Base-by-base conservation (phyloP, 1,140 invertebrate species). In the Aricia agestis region DNA sequence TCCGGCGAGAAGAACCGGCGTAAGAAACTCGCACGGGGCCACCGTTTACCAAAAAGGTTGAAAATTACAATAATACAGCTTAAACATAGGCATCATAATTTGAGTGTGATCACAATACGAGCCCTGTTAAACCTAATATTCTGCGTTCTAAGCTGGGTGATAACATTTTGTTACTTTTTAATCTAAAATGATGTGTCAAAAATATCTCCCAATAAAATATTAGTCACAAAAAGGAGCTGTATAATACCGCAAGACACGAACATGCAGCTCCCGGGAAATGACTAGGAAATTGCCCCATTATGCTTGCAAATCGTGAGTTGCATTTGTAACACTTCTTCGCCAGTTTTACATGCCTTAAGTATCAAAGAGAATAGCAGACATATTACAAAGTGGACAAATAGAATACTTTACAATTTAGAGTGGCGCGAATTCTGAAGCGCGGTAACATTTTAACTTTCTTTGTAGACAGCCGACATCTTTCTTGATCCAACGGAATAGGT, bases 231-330 rank as follows among this genome's bases (percentile, higher is more conserved):
- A 76, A 75, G 74, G 61, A 58, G 68, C 72, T 73, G 69, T 70
- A 80, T 75, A 77, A 81, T 76, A 77, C 82, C 84, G 76, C 85
- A 86, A 86, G 85, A 86, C 79, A 82, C 83, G 81, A 83, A 82
- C 81, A 82, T 81, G 83, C 83, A 85, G 82, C 82, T 75, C 78
- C 78, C 75, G 82, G 87, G 84, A 89, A 89, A 87, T 87, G 83
- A 87, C 82, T 80, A 84, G 87, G 84, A 89, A 87, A 89, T 89
- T 87, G 85, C 87, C 81, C 86, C 85, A 89, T 89, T 89, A 87
- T 81, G 84, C 82, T 82, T 83, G 82, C 78, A 83, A 84, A 83
- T 82, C 85, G 85, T 87, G 87, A 84, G 87, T 82, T 87, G 87
- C 87, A 87, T 89, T 84, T 78, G 81, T 86, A 89, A 84, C 84